A percentile compares a stretch with the other conserved stretches of the same genome.
These are phyloP conservation scores for Yponomeuta plumbellus DNA, from an alignment of 2,888 invertebrate genomes.

Conservation along the genomic window DNA sequence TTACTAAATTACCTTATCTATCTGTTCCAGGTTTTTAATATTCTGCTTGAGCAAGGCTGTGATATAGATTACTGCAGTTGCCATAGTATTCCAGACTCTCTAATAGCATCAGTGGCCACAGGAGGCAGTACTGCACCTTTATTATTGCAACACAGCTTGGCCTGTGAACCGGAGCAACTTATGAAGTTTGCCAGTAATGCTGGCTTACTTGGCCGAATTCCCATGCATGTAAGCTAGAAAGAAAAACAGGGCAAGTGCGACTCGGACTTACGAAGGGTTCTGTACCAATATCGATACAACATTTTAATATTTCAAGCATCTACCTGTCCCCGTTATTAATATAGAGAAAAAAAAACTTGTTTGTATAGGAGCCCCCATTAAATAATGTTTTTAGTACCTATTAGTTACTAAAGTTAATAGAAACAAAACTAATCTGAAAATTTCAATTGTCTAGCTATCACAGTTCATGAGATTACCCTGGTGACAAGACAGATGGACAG, in stretches of 20 bases:
- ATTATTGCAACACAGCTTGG: constrained; percentile 57
- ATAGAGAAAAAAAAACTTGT: too few relatives aligned
- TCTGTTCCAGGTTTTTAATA: constrained; percentile 51
- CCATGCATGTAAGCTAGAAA: constrained; percentile 40
- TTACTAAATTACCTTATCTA: constrained; percentile 9
- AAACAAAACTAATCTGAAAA: too few relatives aligned
- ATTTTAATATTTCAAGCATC: too few relatives aligned
- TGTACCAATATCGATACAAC: too few relatives aligned
- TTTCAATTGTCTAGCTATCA: too few relatives aligned
- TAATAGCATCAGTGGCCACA: constrained; percentile 50
- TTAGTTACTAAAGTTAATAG: too few relatives aligned
- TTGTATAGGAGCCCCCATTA: too few relatives aligned
- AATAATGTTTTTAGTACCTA: too few relatives aligned
- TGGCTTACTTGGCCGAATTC: constrained; percentile 42
- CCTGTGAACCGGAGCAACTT: constrained; percentile 54
- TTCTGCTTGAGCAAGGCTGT: constrained; percentile 56
- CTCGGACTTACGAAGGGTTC: too few relatives aligned
- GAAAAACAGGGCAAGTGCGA: not conserved
- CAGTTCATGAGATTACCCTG: too few relatives aligned
- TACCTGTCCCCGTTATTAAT: too few relatives aligned
- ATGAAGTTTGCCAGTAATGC: constrained; percentile 40
- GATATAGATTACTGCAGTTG: constrained; percentile 61
- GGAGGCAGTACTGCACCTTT: constrained; percentile 44
- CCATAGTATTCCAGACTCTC: constrained; percentile 54
- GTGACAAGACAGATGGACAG: too few relatives aligned